Base-by-base conservation (phyloP, 2,797 vertebrate species). In the Leptodactylus fallax region DNA sequence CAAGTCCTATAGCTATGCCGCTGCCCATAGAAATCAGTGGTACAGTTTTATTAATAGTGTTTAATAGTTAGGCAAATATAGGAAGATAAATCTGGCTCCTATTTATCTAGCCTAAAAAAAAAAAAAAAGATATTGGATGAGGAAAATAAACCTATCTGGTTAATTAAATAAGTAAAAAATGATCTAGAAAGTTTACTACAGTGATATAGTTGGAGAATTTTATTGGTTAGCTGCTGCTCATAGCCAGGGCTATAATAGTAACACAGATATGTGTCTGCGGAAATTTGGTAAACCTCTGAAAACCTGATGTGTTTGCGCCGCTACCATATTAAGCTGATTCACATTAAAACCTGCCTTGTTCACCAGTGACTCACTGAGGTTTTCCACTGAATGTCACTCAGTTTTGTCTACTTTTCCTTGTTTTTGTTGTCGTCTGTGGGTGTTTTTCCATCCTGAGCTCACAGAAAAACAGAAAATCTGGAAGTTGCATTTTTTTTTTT, bases 371-470 rank as follows among this genome's bases (percentile, higher is more conserved):
- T 96, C 95, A 95, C 23, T 92, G 91, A 94, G 91, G 91, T 94
- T 94, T 94, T 95, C 94, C 94, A 95, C 91, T 93, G 92, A 93
- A 94, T 95, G 95, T 95, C 95, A 94, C 94, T 93, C 92, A 94
- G 95, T 95, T 53, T 95, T 94, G 93, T 36, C 89, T 91, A 92
- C 88, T 93, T 94, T 93, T 94, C 83, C 72, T 45, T 94, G 92
- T 94, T 94, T 94, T 94, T 93, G 94, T 90, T 94, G 94, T 94
- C 90, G 92, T 94, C 92, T 92, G 93, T 92, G 88, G 92, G 92
- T 94, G 92, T 93, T 94, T 94, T 94, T 94, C 94, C 94, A 93
- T 90, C 83, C 0, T 92, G 91, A 90, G 90, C 91, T 91, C 85
- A 90, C 91, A 92, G 91, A 65, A 89, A 87, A 84, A 88, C n/a